These are phyloP conservation scores for Auanema freiburgensis DNA, from an alignment of 2,888 invertebrate species.

Conservation along the genomic window DNA sequence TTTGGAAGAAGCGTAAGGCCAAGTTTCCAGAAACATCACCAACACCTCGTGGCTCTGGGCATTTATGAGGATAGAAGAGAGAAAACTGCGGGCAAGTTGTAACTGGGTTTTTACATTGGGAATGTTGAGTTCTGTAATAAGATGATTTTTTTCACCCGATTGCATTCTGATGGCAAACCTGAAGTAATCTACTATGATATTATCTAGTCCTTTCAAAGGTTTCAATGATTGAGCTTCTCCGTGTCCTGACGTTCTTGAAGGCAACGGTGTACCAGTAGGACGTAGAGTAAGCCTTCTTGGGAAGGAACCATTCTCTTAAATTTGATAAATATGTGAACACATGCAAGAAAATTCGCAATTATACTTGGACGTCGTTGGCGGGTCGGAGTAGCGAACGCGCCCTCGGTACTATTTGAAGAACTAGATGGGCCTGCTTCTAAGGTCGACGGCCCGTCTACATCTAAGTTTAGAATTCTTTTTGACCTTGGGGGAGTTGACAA, in stretches of 20 bases:
- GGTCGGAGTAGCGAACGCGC: too few species aligned
- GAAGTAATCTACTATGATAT: slow-evolving; percentile 81
- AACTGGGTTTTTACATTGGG: slow-evolving; percentile 95
- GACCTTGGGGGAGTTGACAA: too few species aligned
- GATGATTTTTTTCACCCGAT: background rate
- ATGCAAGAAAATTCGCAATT: too few species aligned
- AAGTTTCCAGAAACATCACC: slow-evolving; percentile 34
- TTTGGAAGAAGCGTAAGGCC: slow-evolving; percentile 64
- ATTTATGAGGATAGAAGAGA: slow-evolving; percentile 88
- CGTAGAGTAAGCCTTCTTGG: background rate
- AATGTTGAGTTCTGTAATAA: slow-evolving; percentile 81
- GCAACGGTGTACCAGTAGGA: background rate
- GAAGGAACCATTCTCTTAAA: background rate
- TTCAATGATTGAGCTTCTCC: slow-evolving; percentile 5
- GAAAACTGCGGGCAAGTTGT: slow-evolving; percentile 95
- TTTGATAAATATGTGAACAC: too few species aligned
- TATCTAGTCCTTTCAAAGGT: slow-evolving; percentile 74
- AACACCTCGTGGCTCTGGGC: slow-evolving; percentile 80
- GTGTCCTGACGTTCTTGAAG: background rate
- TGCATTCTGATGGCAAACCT: slow-evolving; percentile 11
- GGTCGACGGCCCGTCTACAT: too few species aligned
- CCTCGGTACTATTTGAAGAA: too few species aligned
- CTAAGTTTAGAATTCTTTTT: too few species aligned
- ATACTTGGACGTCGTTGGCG: too few species aligned
- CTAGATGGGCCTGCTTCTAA: too few species aligned